Evolutionary conservation across 2,797 vertebrate species (phyloP).

Genomic region (Sebastes hubbsi): DNA sequence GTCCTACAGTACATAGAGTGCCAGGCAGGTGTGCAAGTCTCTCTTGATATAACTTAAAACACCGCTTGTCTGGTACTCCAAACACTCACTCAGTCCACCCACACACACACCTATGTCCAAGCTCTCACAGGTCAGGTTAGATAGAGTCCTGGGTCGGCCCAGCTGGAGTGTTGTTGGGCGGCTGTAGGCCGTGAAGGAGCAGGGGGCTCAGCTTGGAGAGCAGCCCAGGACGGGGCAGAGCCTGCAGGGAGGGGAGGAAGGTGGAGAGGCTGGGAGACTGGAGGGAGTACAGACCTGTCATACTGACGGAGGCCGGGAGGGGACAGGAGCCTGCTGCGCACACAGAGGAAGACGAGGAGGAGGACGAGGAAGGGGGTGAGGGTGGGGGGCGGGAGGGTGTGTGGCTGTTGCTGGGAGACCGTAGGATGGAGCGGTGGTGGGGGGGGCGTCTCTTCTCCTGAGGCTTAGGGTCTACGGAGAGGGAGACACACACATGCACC

Average conservation of each 20-base stretch:
- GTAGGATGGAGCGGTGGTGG: slow-evolving; percentile 84
- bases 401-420: slow-evolving; percentile 82
- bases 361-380: slow-evolving; percentile 77
- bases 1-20: background rate
- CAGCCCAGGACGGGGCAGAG: slow-evolving; percentile 67
- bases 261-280: slow-evolving; percentile 76
- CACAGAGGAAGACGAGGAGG: slow-evolving; percentile 78
- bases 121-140: slow-evolving; percentile 13
- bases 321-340: slow-evolving; percentile 76
- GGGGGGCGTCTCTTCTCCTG: slow-evolving; percentile 88
- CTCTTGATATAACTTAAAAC: background rate
- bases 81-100: background rate
- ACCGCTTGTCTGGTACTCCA: background rate
- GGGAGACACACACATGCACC: slow-evolving; percentile 60
- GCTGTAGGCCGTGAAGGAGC: slow-evolving; percentile 71
- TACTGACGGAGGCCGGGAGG: slow-evolving; percentile 83
- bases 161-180: slow-evolving; percentile 60
- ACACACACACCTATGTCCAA: background rate
- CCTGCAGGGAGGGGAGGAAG: slow-evolving; percentile 81
- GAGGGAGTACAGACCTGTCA: slow-evolving; percentile 89
- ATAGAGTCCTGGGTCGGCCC: slow-evolving; percentile 64
- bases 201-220: slow-evolving; percentile 75
- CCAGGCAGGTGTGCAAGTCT: slow-evolving; percentile 6
- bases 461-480: slow-evolving; percentile 83
- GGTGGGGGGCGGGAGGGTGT: slow-evolving; percentile 66